Evolutionary conservation across 2,888 invertebrate genomes (phyloP).

Genomic region (Cybosia mesomella): DNA sequence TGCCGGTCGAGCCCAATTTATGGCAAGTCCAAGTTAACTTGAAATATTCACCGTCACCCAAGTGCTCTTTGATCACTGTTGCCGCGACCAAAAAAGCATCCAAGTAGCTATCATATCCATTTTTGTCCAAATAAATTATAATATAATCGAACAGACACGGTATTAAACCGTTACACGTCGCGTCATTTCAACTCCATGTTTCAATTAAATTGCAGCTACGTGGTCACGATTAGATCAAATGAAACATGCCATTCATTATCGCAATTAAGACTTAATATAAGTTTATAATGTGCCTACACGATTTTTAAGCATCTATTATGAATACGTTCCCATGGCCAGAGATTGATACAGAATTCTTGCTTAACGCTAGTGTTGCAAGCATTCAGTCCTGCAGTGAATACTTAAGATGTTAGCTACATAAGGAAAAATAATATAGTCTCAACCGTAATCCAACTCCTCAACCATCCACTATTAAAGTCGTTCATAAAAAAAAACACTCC

Average conservation of each 20-base stretch:
- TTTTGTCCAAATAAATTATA: not conserved
- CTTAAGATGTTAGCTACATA: not conserved
- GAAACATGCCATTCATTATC: constrained; percentile 1
- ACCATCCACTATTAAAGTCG: not conserved
- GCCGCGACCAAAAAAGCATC: not conserved
- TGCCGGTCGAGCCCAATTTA: not conserved
- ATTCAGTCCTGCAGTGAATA: not conserved
- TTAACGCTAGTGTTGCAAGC: not conserved
- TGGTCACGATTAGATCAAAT: constrained; percentile 1
- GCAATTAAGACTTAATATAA: not conserved
- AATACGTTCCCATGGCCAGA: not conserved
- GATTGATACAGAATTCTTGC: not conserved
- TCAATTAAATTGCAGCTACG: not conserved
- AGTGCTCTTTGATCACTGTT: not conserved
- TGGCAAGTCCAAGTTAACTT: not conserved
- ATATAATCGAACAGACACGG: not conserved
- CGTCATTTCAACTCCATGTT: not conserved
- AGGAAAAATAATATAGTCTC: not conserved
- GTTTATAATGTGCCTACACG: not conserved
- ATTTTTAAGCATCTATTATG: not conserved
- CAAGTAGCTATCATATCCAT: not conserved
- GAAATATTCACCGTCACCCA: not conserved
- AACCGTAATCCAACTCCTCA: not conserved
- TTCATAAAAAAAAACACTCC: not conserved
- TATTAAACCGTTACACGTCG: not conserved